Percentiles rank a stretch among this genome's conserved stretches.
Evolutionary conservation across 2,888 invertebrate genomes (phyloP).

Genomic region (Anoncus sp.): DNA sequence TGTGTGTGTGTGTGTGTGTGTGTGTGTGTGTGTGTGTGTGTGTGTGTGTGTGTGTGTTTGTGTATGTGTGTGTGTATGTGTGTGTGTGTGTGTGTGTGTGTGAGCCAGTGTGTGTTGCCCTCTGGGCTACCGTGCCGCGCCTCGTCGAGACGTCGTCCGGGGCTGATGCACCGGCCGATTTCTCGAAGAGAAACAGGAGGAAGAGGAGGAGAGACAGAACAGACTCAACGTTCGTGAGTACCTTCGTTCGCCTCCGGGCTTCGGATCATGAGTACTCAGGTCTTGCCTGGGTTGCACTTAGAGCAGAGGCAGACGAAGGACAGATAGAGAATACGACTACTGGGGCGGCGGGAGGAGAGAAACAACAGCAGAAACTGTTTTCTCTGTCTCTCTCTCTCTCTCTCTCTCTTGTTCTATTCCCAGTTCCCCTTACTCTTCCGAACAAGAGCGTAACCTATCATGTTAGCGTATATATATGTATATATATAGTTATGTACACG

Average conservation of each 20-base stretch:
- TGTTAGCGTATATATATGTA: slow-evolving; percentile 9
- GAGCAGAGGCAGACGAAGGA: slow-evolving; percentile 29
- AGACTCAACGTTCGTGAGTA: slow-evolving; percentile 37
- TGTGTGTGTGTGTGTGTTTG: no score
- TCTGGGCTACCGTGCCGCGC: slow-evolving; percentile 68
- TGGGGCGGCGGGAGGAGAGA: slow-evolving; percentile 23
- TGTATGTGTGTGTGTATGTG: slow-evolving; percentile 6
- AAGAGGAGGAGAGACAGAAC: slow-evolving; percentile 1
- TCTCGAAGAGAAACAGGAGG: slow-evolving; percentile 12
- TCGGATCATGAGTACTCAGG: slow-evolving; percentile 38
- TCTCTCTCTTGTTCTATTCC: slow-evolving; percentile 7
- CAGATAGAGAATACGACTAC: slow-evolving; percentile 18
- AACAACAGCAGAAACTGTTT: slow-evolving; percentile 49
- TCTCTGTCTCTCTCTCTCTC: slow-evolving; percentile 9
- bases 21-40: no score
- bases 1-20: no score
- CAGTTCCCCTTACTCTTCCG: not conserved
- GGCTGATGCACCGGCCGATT: slow-evolving; percentile 52
- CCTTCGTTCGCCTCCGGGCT: slow-evolving; percentile 41
- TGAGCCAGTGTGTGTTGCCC: no score
- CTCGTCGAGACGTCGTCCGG: slow-evolving; percentile 60
- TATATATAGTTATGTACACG: slow-evolving; percentile 3
- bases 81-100: slow-evolving; percentile 50
- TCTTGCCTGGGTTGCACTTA: slow-evolving; percentile 28
- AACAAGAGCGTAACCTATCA: slow-evolving; percentile 26